Base-by-base conservation (phyloP, 2,888 invertebrate genomes). In the Calephelis perditalis region DNA sequence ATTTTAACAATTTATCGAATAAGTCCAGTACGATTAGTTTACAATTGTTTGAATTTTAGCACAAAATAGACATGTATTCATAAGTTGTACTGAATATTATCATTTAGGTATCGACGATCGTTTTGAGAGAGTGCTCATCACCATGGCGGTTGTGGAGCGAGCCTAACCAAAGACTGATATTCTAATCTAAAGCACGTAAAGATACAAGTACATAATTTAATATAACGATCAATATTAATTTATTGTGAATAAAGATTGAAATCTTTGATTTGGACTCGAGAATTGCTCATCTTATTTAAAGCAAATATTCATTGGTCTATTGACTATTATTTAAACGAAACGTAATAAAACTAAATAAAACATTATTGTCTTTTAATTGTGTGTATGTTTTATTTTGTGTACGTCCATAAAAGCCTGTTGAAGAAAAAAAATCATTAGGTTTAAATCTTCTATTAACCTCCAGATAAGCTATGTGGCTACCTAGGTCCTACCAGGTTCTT, bases 131-230 rank as follows among this genome's bases (percentile, higher is more conserved):
- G 72, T 67, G 67, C 71, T 72, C 68, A 71, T 65, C 60, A 60
- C 70, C 63, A 66, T 65, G 61, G 65, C 56, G 68, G 64, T 71
- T 60, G 68, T 71, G 69, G 72, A 71, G 73, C 78, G 68, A 78
- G 86, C 86, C 87, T 88, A 85, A 80, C 71, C 70, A 81, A 89
- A 89, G 89, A 89, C 89, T 89, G 89, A 89, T 84, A 82, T 83
- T 82, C 78, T 80, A 69, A 76, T 77, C 76, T 80, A 78, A 79
- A 73, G 75, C 74, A 74, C 78, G 74, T 74, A 67, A 76, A 72
- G 52, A 60, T 55, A 40, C 40, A 40, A 40, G 72, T 72, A 65
- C 63, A 67, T 67, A 67, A 60, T 35, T 52, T 52, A 52, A 52
- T 35, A 35, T 52, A 26, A 52, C 49, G 49, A 52, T 52, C 49